A percentile compares a stretch with the other conserved stretches of the same genome.
Evolutionary conservation across 2,888 invertebrate genomes (phyloP).

Genomic region (Lumbricus terrestris): DNA sequence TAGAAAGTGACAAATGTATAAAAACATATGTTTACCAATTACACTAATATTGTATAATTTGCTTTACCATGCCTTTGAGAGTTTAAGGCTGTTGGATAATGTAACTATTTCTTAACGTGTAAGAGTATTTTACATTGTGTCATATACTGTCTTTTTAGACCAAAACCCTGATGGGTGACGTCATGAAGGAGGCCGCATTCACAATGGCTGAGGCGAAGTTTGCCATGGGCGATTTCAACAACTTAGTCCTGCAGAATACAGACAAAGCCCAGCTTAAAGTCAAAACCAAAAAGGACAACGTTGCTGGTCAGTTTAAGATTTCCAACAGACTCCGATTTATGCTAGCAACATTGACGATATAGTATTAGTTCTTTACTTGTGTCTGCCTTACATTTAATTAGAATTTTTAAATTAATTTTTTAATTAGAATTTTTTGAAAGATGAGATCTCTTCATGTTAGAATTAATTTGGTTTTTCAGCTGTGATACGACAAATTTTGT

Average conservation of each 20-base stretch:
- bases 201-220: conserved; percentile 98
- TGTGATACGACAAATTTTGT: neutral
- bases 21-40: no score
- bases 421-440: neutral
- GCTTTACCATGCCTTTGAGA: neutral
- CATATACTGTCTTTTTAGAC: conserved; percentile 73
- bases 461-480: neutral
- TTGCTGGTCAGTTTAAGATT: conserved; percentile 72
- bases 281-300: conserved; percentile 92
- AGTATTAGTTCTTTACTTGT: neutral
- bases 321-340: neutral
- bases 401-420: no score
- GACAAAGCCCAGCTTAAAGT: conserved; percentile 96
- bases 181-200: conserved; percentile 99
- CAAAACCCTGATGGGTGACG: conserved; percentile 95
- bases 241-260: conserved; percentile 95
- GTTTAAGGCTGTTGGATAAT: neutral
- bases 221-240: conserved; percentile 95
- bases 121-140: conserved; percentile 25
- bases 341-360: no score
- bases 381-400: neutral
- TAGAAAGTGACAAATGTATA: no score
- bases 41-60: neutral
- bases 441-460: neutral
- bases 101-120: no score